These are phyloP conservation scores for Bucco capensis DNA, from an alignment of 2,113 vertebrate genomes.

Conservation along the genomic window DNA sequence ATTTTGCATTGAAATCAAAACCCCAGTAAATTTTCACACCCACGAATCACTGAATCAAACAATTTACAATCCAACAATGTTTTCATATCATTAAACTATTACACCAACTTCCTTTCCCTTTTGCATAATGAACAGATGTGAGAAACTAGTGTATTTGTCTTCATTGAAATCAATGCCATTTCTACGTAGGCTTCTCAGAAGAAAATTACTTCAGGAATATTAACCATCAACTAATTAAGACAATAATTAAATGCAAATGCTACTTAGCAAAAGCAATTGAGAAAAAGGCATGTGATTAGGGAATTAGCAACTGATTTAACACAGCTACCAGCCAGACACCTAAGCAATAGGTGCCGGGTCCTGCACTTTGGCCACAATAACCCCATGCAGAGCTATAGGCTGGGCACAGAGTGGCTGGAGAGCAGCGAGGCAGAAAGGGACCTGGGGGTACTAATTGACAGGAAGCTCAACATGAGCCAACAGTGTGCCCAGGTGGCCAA, in stretches of 20 bases:
- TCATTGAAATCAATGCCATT: conserved; percentile 25
- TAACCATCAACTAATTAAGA: conserved; percentile 60
- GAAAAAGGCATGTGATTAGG: conserved; percentile 39
- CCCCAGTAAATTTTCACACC: not conserved
- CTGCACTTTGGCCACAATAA: too few species aligned
- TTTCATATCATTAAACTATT: conserved; percentile 32
- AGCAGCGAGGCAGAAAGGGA: too few species aligned
- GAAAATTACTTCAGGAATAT: conserved; percentile 58
- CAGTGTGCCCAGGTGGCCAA: too few species aligned
- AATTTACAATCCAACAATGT: not conserved
- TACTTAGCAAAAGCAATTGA: conserved; percentile 41
- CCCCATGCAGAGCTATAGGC: too few species aligned
- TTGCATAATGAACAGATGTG: conserved; percentile 38
- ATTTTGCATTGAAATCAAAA: not conserved
- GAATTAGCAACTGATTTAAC: conserved; percentile 44
- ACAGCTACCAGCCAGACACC: not conserved
- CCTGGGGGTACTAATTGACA: too few species aligned
- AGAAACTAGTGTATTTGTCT: conserved; percentile 34
- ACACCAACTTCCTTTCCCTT: not conserved
- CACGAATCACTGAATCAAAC: not conserved
- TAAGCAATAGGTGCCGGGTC: too few species aligned
- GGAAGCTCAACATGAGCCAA: too few species aligned
- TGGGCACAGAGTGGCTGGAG: too few species aligned
- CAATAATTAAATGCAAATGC: conserved; percentile 65
- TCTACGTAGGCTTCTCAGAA: conserved; percentile 44